Evolutionary conservation across 1,140 invertebrate species (phyloP).

Genomic region (Prorops nasuta): DNA sequence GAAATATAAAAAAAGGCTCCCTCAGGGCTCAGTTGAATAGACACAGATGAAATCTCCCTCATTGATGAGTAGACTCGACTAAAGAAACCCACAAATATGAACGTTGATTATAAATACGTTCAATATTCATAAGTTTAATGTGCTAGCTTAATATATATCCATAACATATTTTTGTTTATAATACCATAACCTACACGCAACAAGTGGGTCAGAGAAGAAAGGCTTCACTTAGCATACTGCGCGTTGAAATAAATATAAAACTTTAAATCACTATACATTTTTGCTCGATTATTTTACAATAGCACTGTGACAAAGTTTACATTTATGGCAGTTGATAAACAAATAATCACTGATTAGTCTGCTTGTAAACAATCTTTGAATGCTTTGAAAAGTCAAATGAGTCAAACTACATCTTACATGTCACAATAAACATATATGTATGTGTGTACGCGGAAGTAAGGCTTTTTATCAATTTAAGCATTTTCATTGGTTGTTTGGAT

Average conservation of each 20-base stretch:
- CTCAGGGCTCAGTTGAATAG: too few relatives aligned
- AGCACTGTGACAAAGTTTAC: background rate
- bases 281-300: conserved; percentile 7
- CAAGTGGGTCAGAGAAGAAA: conserved; percentile 42
- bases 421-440: too few relatives aligned
- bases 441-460: conserved; percentile 32
- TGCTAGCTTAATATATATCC: conserved; percentile 34
- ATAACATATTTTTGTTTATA: conserved; percentile 53
- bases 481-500: conserved; percentile 29
- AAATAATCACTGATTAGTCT: conserved; percentile 20
- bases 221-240: conserved; percentile 13
- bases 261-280: conserved; percentile 16
- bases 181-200: conserved; percentile 51
- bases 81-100: too few relatives aligned
- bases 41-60: too few relatives aligned
- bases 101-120: too few relatives aligned
- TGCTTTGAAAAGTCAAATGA: too few relatives aligned
- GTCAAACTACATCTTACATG: conserved; percentile 36
- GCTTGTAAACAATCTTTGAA: conserved; percentile 50
- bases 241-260: conserved; percentile 6
- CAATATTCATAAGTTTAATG: too few relatives aligned
- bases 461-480: conserved; percentile 10
- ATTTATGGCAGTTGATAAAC: conserved; percentile 6
- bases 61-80: too few relatives aligned
- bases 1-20: too few relatives aligned